phyloP scores from a whole-genome alignment of 2,113 vertebrate genomes.

The Scatophagus argus region DNA sequence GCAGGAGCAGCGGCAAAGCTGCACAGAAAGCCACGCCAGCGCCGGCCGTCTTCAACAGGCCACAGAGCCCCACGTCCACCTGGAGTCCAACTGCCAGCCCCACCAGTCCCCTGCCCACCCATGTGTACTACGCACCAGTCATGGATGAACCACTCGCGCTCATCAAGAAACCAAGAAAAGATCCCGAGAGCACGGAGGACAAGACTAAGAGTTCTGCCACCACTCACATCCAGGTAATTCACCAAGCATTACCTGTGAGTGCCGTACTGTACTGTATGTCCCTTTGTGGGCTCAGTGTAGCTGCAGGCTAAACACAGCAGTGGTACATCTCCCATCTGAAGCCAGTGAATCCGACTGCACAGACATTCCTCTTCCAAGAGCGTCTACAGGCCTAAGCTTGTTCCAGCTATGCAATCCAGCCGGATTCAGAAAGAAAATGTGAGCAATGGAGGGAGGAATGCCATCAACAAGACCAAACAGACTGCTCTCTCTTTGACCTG shows the following conservation, averaged over 20 bases:
- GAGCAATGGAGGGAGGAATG: constrained; percentile 84
- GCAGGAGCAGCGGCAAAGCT: constrained; percentile 66
- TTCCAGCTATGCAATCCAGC: constrained; percentile 83
- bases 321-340: constrained; percentile 57
- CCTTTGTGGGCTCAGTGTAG: constrained; percentile 60
- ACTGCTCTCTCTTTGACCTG: constrained; percentile 74
- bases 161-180: constrained; percentile 85
- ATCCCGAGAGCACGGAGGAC: constrained; percentile 66
- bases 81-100: constrained; percentile 81
- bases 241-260: too few relatives aligned
- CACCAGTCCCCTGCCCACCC: constrained; percentile 72
- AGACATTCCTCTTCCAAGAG: constrained; percentile 47
- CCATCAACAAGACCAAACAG: constrained; percentile 85
- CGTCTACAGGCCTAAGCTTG: constrained; percentile 79
- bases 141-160: constrained; percentile 86
- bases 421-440: constrained; percentile 83
- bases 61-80: constrained; percentile 78
- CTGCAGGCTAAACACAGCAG: constrained; percentile 56
- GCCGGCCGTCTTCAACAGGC: constrained; percentile 56
- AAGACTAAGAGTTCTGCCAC: constrained; percentile 60
- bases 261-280: constrained; percentile 26
- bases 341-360: constrained; percentile 49
- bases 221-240: constrained; percentile 81
- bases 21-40: constrained; percentile 64
- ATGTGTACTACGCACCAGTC: constrained; percentile 78